These are phyloP conservation scores for Drosophila paracracens DNA, from an alignment of 2,888 invertebrate genomes.

Conservation along the genomic window DNA sequence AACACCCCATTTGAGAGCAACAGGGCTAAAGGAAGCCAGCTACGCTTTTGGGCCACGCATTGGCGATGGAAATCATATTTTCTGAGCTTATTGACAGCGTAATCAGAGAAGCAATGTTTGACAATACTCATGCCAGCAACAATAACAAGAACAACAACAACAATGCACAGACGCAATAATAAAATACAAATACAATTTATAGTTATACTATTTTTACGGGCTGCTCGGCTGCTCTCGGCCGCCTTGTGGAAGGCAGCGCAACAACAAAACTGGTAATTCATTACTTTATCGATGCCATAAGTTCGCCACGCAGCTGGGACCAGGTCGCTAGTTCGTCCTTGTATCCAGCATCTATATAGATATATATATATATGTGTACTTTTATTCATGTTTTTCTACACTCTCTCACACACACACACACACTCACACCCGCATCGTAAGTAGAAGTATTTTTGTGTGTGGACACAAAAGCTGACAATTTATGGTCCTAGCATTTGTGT, in stretches of 20 bases:
- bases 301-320: conserved; percentile 78
- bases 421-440: conserved; percentile 22
- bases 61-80: conserved; percentile 71
- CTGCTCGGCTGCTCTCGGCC: conserved; percentile 4
- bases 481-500: conserved; percentile 60
- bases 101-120: conserved; percentile 67
- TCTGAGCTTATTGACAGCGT: conserved; percentile 79
- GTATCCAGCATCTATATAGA: conserved; percentile 18
- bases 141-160: conserved; percentile 34
- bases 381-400: background rate
- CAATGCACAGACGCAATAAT: conserved; percentile 60
- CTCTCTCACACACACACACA: conserved; percentile 3
- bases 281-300: conserved; percentile 82
- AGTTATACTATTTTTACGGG: conserved; percentile 59
- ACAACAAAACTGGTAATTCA: conserved; percentile 75
- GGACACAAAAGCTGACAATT: conserved; percentile 78
- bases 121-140: conserved; percentile 45
- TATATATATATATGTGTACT: background rate
- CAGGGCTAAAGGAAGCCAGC: conserved; percentile 40
- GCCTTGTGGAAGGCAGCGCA: conserved; percentile 4
- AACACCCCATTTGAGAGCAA: conserved; percentile 49
- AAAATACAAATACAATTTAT: conserved; percentile 78
- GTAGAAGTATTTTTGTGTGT: conserved; percentile 53
- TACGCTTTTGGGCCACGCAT: conserved; percentile 45
- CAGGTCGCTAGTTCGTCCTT: conserved; percentile 43